Conservation (phyloP, 37 sponge, comb jelly and placozoan species). For the Diacarnus erythraeanus region DNA sequence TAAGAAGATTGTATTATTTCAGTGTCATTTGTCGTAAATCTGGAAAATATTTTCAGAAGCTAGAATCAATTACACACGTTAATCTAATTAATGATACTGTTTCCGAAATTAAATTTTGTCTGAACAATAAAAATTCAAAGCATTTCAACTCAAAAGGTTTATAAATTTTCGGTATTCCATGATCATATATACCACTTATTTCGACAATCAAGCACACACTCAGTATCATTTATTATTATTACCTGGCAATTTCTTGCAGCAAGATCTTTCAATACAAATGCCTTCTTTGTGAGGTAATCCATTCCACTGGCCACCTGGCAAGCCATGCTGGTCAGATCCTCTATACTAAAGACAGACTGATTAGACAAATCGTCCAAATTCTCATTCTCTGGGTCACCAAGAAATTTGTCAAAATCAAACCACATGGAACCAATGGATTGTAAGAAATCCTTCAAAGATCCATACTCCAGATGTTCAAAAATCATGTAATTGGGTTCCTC, state of each 20-base stretch:
- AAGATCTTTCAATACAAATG: slow-evolving; percentile 63
- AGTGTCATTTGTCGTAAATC: not conserved
- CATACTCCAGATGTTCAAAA: slow-evolving; percentile 73
- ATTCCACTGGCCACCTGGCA: slow-evolving; percentile 64
- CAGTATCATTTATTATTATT: slow-evolving; percentile 18
- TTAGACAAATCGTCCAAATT: not conserved
- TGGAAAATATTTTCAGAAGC: not conserved
- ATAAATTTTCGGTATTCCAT: not conserved
- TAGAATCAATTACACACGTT: not conserved
- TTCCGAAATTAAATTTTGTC: no score
- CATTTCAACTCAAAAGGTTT: no score
- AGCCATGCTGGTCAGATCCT: slow-evolving; percentile 35
- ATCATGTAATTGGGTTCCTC: slow-evolving; percentile 69
- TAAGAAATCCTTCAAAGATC: slow-evolving; percentile 57
- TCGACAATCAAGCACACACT: no score
- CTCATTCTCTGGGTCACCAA: slow-evolving; percentile 9
- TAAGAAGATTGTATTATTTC: no score
- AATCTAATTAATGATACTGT: no score
- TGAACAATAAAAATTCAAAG: no score
- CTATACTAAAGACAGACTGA: slow-evolving; percentile 25
- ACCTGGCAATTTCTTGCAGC: slow-evolving; percentile 75
- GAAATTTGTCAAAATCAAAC: slow-evolving; percentile 36
- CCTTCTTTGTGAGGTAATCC: slow-evolving; percentile 57
- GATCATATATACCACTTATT: no score
- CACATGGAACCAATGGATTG: slow-evolving; percentile 52